Base-by-base conservation (phyloP, 1,140 invertebrate genomes). In the Amphibalanus amphitrite region DNA sequence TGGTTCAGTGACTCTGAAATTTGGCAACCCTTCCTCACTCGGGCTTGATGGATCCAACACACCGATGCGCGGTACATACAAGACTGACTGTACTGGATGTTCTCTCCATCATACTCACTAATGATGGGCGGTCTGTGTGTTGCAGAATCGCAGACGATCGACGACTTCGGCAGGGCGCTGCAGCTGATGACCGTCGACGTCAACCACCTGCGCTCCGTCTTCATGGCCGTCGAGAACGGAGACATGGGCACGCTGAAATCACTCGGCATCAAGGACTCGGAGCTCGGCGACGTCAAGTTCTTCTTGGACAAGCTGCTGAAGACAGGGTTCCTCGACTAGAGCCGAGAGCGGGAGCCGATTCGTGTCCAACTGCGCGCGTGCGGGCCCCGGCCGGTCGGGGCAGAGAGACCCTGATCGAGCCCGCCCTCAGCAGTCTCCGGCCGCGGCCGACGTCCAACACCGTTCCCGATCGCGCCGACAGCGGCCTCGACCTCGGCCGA, bases 61-160 rank as follows among this genome's bases (percentile, higher is more conserved):
- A n/a, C n/a, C n/a, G n/a, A n/a, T n/a, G n/a, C n/a, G n/a, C n/a
- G n/a, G n/a, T n/a, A n/a, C n/a, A n/a, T n/a, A n/a, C n/a, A n/a
- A n/a, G n/a, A n/a, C n/a, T n/a, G n/a, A n/a, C n/a, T n/a, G n/a
- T n/a, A n/a, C n/a, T n/a, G n/a, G n/a, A n/a, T n/a, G n/a, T n/a
- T n/a, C n/a, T n/a, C n/a, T n/a, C n/a, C n/a, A n/a, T n/a, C n/a
- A n/a, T n/a, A n/a, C n/a, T n/a, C n/a, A n/a, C n/a, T n/a, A n/a
- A n/a, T n/a, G n/a, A n/a, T n/a, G n/a, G n/a, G n/a, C n/a, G n/a
- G n/a, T n/a, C n/a, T n/a, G n/a, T n/a, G n/a, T n/a, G n/a, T n/a
- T n/a, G n/a, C 85, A 94, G 94, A 97, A 84, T 96, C 93, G 25
- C 93, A 96, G 82, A 97, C 94, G 20, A 93, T 97, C 78, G 93